phyloP scores from a whole-genome alignment of 2,113 vertebrate species.

The Sus scrofa region T2T-Sscrofa CM000829.6:32730501-32731000 shows the following conservation, averaged over 20 bases:
- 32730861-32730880: background rate
- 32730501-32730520: background rate
- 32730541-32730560: background rate
- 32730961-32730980: background rate
- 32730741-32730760: background rate
- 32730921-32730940: fast-evolving
- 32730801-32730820: fast-evolving
- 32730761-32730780: fast-evolving
- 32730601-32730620: background rate
- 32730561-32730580: background rate
- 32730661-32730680: background rate
- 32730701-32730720: background rate
- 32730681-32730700: background rate
- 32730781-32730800: no score
- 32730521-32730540: background rate
- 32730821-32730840: fast-evolving
- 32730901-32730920: fast-evolving
- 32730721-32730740: background rate
- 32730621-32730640: background rate
- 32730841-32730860: background rate
- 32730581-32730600: background rate
- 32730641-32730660: background rate
- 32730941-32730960: background rate
- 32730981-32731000: background rate
- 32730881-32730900: fast-evolving